Evolutionary conservation across 2,888 invertebrate genomes (phyloP), one percentile per base, ranked within the genome.

Genomic region (Limnephilus marmoratus): DNA sequence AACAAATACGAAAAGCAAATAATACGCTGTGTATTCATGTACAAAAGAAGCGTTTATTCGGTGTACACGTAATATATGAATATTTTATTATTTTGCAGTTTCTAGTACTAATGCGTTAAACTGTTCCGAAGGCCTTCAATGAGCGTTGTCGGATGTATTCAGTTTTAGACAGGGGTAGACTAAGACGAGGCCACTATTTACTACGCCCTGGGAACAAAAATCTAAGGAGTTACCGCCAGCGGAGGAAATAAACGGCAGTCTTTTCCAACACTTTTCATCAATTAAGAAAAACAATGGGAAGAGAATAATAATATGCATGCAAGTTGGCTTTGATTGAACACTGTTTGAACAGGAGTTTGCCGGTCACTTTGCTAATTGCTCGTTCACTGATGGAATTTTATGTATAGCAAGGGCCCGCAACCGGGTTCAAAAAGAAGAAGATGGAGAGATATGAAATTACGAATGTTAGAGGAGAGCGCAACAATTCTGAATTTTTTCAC

Each of bases 51-150:
- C 37, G n/a, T 83, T 37, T 41, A 41, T 31, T 37, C n/a, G 49
- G 13, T n/a, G 86, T 45, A n/a, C 49, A 85, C 41, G 49, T 24
- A 68, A 68, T 68, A 24, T 68, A 24, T 68, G 24, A 24, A 68
- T 68, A 68, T 68, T 24, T 68, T 68, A 68, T 68, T 68, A 68
- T 68, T 24, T n/a, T 68, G 68, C 68, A 68, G 68, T 68, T 68
- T 68, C 68, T 68, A 68, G 68, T 68, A 9, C 24, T 68, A n/a
- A 37, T 83, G 37, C 18, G 83, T 83, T 12, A 24, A 83, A 37
- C 83, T 37, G 83, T n/a, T 86, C 49, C 49, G 86, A 86, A 86
- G 86, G 86, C n/a, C 86, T 86, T 37, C 86, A 86, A 86, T 45
- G 86, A 49, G 29, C 13, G 45, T 49, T 86, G n/a, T 86, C 86